These are phyloP conservation scores for Cartodere bifasciata DNA, from an alignment of 2,888 invertebrate genomes.

Conservation along the genomic window DNA sequence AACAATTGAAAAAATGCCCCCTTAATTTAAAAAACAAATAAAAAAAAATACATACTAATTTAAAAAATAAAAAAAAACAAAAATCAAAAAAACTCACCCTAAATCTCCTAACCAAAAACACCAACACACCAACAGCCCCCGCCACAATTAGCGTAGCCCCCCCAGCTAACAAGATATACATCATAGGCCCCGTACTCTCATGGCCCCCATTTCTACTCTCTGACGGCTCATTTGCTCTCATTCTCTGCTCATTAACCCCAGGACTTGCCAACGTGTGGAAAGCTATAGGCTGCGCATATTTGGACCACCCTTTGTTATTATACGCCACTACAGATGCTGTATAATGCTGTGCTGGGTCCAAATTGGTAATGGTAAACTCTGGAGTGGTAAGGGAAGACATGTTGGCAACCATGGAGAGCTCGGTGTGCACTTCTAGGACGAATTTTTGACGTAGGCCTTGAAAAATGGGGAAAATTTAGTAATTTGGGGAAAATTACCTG, in stretches of 20 bases:
- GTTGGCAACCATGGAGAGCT: slow-evolving; percentile 31
- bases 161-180: slow-evolving; percentile 31
- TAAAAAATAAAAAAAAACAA: not conserved
- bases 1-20: too few species aligned
- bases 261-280: slow-evolving; percentile 38
- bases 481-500: too few species aligned
- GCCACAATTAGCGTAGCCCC: slow-evolving; percentile 34
- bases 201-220: slow-evolving; percentile 18
- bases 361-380: slow-evolving; percentile 37
- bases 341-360: slow-evolving; percentile 40
- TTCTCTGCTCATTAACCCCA: slow-evolving; percentile 35
- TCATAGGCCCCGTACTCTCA: slow-evolving; percentile 27
- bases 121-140: slow-evolving; percentile 30
- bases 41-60: not conserved
- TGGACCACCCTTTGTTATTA: slow-evolving; percentile 49
- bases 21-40: slow-evolving; percentile 1
- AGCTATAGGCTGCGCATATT: slow-evolving; percentile 30
- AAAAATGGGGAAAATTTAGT: slow-evolving; percentile 11
- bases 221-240: slow-evolving; percentile 29
- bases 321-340: slow-evolving; percentile 44
- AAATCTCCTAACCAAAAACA: slow-evolving; percentile 30
- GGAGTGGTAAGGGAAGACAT: slow-evolving; percentile 32
- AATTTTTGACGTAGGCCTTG: slow-evolving; percentile 32
- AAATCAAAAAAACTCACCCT: slow-evolving; percentile 20
- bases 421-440: slow-evolving; percentile 29